These are phyloP conservation scores for Ceratitis capitata DNA, from an alignment of 1,140 invertebrate genomes.

Conservation along the genomic window DNA sequence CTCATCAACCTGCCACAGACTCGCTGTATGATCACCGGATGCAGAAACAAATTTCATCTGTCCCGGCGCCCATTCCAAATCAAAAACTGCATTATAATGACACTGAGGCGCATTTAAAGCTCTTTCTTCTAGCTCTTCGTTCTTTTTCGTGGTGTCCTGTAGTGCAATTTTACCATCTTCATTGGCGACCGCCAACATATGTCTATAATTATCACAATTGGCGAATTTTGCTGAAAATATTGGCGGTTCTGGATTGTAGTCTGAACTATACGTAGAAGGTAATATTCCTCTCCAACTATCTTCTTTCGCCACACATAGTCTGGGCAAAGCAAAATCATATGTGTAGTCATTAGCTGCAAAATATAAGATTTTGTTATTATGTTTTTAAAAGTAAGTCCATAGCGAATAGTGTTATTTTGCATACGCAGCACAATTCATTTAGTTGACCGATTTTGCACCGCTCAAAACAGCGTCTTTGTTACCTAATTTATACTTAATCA, in stretches of 20 bases:
- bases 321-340: slow-evolving; percentile 59
- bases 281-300: slow-evolving; percentile 70
- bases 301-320: slow-evolving; percentile 57
- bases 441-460: neutral
- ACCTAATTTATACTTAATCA: neutral
- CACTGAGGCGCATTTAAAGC: slow-evolving; percentile 70
- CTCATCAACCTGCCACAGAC: slow-evolving; percentile 75
- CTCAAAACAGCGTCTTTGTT: neutral
- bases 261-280: slow-evolving; percentile 60
- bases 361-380: neutral
- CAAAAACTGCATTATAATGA: slow-evolving; percentile 89
- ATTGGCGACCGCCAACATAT: slow-evolving; percentile 83
- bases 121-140: slow-evolving; percentile 59
- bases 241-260: slow-evolving; percentile 69
- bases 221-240: slow-evolving; percentile 75
- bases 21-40: slow-evolving; percentile 84
- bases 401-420: neutral
- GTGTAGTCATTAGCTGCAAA: slow-evolving; percentile 51
- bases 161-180: slow-evolving; percentile 77
- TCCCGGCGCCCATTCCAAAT: slow-evolving; percentile 83
- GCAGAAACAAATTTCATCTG: slow-evolving; percentile 82
- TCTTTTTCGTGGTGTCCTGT: slow-evolving; percentile 62
- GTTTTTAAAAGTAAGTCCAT: neutral
- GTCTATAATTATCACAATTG: slow-evolving; percentile 70
- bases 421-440: slow-evolving; percentile 3